phyloP scores from a whole-genome alignment of 2,888 invertebrate genomes.

The Catocala sponsa region DNA sequence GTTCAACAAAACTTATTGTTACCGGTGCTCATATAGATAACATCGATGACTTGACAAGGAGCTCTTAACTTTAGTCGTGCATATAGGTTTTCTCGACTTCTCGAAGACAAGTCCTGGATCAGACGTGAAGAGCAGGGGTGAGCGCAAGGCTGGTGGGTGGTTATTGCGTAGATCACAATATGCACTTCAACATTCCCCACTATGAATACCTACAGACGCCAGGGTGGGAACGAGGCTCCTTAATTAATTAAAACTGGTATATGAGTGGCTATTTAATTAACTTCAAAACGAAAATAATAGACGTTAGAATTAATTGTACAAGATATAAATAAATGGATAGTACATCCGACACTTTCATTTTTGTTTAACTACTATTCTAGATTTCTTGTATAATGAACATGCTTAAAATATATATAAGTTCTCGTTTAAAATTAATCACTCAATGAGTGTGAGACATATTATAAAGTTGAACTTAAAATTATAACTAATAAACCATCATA shows the following conservation, averaged over 20 bases:
- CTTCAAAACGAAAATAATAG: background rate
- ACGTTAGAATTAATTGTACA: too few relatives aligned
- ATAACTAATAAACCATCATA: too few relatives aligned
- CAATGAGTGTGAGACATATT: too few relatives aligned
- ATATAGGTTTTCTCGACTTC: slow-evolving; percentile 62
- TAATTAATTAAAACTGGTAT: slow-evolving; percentile 63
- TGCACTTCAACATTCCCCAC: slow-evolving; percentile 85
- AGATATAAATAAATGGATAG: too few relatives aligned
- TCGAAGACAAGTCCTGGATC: slow-evolving; percentile 78
- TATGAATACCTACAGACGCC: slow-evolving; percentile 77
- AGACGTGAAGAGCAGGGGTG: slow-evolving; percentile 80
- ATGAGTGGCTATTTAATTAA: slow-evolving; percentile 51
- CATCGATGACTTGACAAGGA: background rate
- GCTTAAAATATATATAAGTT: too few relatives aligned
- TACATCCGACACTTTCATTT: too few relatives aligned
- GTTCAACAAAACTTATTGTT: too few relatives aligned
- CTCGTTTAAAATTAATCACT: too few relatives aligned
- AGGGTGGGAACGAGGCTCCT: slow-evolving; percentile 70
- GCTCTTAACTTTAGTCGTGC: slow-evolving; percentile 11
- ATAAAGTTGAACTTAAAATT: too few relatives aligned
- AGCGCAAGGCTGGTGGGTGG: slow-evolving; percentile 54
- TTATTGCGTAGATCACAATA: slow-evolving; percentile 84
- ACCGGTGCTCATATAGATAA: background rate
- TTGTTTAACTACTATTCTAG: too few relatives aligned
- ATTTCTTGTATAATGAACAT: too few relatives aligned